Percentiles rank a stretch among this genome's conserved stretches.
Evolutionary conservation across 2,113 vertebrate genomes (phyloP).

Genomic region (Orycteropus afer): DNA sequence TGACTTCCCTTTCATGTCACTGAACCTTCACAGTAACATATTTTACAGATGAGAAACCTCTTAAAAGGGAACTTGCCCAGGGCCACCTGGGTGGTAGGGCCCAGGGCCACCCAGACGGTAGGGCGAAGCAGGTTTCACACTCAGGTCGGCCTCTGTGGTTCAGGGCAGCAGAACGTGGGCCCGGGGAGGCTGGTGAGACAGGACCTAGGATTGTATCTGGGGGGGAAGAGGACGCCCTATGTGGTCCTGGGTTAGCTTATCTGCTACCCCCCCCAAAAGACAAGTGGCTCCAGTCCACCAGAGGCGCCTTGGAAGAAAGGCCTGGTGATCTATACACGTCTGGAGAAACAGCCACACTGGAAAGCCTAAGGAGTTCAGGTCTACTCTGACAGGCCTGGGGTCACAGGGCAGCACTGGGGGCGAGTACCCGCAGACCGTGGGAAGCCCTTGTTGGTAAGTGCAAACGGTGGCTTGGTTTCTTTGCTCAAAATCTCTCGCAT

Average conservation of each 20-base stretch:
- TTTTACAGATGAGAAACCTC: not conserved
- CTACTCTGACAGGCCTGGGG: too few species aligned
- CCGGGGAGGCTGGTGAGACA: too few species aligned
- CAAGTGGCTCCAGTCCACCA: not conserved
- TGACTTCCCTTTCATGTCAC: not conserved
- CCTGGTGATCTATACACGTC: not conserved
- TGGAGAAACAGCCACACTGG: too few species aligned
- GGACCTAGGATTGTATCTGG: not conserved
- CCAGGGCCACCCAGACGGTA: not conserved
- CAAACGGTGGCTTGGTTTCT: not conserved
- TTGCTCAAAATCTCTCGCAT: not conserved
- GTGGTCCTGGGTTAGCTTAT: too few species aligned
- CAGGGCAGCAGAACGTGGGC: accelerated
- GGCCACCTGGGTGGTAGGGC: not conserved
- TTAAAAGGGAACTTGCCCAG: not conserved
- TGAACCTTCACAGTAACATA: not conserved
- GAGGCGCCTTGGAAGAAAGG: not conserved
- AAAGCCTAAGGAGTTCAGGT: too few species aligned
- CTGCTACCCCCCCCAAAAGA: not conserved
- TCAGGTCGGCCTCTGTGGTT: not conserved
- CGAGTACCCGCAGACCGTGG: not conserved
- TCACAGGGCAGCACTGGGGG: too few species aligned
- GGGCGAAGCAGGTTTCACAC: not conserved
- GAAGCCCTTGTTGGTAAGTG: not conserved
- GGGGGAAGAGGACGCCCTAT: too few species aligned